Evolutionary conservation across 1,140 invertebrate species (phyloP).

Genomic region (Coenobita brevimanus): DNA sequence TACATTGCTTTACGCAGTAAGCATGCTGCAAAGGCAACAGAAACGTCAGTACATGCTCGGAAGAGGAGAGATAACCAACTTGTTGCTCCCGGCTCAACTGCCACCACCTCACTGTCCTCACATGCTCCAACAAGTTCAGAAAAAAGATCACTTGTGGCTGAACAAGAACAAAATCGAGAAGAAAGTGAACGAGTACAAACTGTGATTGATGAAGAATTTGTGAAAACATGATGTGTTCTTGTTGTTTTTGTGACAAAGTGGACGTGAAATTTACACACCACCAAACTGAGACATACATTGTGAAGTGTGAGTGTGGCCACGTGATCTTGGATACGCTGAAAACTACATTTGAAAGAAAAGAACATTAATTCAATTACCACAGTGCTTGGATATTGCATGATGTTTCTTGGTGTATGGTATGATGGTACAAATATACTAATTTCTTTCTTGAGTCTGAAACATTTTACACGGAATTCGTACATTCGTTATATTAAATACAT

Average conservation of each 20-base stretch:
- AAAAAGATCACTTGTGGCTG: constrained; percentile 37
- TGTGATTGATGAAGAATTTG: constrained; percentile 24
- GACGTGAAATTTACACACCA: constrained; percentile 38
- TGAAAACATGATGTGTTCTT: constrained; percentile 40
- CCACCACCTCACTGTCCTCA: neutral
- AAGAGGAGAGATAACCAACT: too few species aligned
- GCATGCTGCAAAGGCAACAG: too few species aligned
- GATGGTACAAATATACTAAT: constrained; percentile 11
- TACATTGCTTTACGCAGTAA: too few species aligned
- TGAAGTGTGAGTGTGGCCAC: constrained; percentile 39
- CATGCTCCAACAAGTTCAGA: constrained; percentile 28
- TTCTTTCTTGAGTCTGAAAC: constrained; percentile 30
- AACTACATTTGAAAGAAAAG: constrained; percentile 29
- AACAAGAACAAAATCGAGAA: constrained; percentile 28
- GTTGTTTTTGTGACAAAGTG: constrained; percentile 24
- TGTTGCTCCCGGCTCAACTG: neutral
- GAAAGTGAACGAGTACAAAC: neutral
- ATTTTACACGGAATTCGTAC: neutral
- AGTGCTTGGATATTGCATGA: constrained; percentile 40
- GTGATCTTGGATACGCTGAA: constrained; percentile 29
- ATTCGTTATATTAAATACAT: constrained; percentile 25
- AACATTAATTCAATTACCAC: constrained; percentile 28
- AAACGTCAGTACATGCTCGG: too few species aligned
- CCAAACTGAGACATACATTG: constrained; percentile 43
- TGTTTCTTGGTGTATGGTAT: constrained; percentile 31